phyloP scores from a whole-genome alignment of 2,888 invertebrate genomes.

The Chalcosyrphus nemorum region DNA sequence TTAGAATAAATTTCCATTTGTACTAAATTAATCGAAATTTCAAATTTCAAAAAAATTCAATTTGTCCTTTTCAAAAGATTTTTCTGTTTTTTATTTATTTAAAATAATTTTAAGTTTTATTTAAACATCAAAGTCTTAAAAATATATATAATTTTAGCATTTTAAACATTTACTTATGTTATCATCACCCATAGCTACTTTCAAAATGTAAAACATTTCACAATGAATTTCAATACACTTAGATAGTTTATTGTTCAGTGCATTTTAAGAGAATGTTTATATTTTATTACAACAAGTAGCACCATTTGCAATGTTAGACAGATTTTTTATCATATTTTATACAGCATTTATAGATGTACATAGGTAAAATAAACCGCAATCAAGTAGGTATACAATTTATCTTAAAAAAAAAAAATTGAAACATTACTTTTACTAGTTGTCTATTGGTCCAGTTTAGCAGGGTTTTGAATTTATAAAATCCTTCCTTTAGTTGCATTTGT shows the following conservation, averaged over 20 bases:
- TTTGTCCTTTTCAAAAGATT: no score
- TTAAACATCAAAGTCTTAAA: conserved; percentile 62
- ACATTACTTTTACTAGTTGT: conserved; percentile 39
- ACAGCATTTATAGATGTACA: conserved; percentile 12
- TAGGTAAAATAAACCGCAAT: conserved; percentile 1
- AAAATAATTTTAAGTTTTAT: conserved; percentile 20
- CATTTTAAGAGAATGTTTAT: conserved; percentile 19
- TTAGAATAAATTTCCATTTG: no score
- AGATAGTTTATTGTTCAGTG: conserved; percentile 23
- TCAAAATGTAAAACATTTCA: conserved; percentile 26
- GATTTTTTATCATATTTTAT: conserved; percentile 7
- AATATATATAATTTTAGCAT: conserved; percentile 51
- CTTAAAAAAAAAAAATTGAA: neutral
- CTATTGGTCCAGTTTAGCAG: conserved; percentile 67
- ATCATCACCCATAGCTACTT: conserved; percentile 24
- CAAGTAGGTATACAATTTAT: neutral
- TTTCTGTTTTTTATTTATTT: conserved; percentile 18
- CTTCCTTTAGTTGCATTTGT: neutral
- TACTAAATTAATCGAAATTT: no score
- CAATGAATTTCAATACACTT: conserved; percentile 4
- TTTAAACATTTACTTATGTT: conserved; percentile 11
- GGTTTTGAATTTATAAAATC: neutral
- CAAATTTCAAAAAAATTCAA: no score
- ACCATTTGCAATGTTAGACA: conserved; percentile 53
- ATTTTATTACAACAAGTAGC: conserved; percentile 46